Percentiles rank a stretch among this genome's conserved stretches.
Conservation (phyloP, 2,888 invertebrate species). For the Corbicula japonica region DNA sequence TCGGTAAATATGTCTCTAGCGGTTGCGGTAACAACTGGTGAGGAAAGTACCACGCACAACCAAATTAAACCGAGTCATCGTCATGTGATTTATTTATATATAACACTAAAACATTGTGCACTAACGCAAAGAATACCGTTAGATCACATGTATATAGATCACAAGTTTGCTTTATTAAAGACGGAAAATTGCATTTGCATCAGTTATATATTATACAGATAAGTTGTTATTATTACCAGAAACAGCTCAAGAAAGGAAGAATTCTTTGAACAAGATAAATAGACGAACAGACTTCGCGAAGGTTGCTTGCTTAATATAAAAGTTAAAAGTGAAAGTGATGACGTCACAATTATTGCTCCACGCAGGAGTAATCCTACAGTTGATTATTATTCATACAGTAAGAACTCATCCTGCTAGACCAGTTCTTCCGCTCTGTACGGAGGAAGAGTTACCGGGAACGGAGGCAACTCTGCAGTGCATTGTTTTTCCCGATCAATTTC, state of each 20-base stretch:
- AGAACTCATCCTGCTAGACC: conserved; percentile 21
- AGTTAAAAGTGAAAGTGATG: neutral
- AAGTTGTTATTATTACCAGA: neutral
- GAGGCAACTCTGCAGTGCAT: conserved; percentile 34
- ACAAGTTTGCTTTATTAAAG: neutral
- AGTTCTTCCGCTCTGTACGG: conserved; percentile 24
- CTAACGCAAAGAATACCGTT: neutral
- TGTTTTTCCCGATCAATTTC: conserved; percentile 19
- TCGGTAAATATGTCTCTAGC: neutral
- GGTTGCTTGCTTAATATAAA: too few species aligned
- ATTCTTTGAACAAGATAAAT: neutral
- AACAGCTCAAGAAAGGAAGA: neutral
- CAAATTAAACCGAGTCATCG: too few species aligned
- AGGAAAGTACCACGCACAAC: neutral
- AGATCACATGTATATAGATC: neutral
- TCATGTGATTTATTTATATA: neutral
- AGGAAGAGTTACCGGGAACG: neutral
- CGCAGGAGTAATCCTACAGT: neutral
- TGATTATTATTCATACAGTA: neutral
- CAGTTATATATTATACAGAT: neutral
- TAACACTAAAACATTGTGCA: neutral
- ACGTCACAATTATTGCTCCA: neutral
- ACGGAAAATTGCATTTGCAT: too few species aligned
- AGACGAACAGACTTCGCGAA: neutral
- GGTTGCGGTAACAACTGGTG: neutral